phyloP scores from a whole-genome alignment of 2,888 invertebrate genomes.

The Perizoma affinitatum region DNA sequence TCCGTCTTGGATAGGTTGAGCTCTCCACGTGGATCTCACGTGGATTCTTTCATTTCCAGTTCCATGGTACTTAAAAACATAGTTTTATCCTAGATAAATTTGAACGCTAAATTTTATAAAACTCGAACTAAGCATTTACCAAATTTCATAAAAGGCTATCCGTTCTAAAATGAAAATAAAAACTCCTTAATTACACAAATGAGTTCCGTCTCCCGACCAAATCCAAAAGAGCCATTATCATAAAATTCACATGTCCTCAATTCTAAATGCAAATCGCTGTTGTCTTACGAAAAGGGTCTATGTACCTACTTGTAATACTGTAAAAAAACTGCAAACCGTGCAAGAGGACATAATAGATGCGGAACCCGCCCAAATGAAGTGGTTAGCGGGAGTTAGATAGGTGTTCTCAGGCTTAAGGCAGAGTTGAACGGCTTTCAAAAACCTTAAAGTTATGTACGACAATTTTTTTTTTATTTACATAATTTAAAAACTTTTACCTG shows the following conservation, averaged over 20 bases:
- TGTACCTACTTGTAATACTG: conserved; percentile 36
- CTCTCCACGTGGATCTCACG: too few species aligned
- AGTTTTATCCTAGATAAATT: too few species aligned
- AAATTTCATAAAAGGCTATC: too few species aligned
- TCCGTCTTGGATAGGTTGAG: too few species aligned
- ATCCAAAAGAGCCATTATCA: conserved; percentile 2
- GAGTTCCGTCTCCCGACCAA: background rate
- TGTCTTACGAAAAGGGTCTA: conserved; percentile 2
- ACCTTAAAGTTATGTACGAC: too few species aligned
- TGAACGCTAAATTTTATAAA: too few species aligned
- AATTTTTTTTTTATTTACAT: too few species aligned
- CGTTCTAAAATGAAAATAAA: too few species aligned
- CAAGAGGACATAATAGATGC: conserved; percentile 56
- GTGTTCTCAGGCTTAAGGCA: conserved; percentile 5
- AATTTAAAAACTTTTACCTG: too few species aligned
- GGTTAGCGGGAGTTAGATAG: conserved; percentile 41
- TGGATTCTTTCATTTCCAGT: too few species aligned
- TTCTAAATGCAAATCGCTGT: conserved; percentile 12
- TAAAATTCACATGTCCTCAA: conserved; percentile 13
- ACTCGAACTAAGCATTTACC: too few species aligned
- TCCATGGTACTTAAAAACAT: too few species aligned
- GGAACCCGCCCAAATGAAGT: conserved; percentile 60
- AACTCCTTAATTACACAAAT: background rate
- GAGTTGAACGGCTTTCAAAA: background rate
- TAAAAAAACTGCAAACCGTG: conserved; percentile 52